Evolutionary conservation across 2,113 vertebrate species (phyloP), one percentile per base, ranked within the genome.

Genomic region (Rhinoderma darwinii): DNA sequence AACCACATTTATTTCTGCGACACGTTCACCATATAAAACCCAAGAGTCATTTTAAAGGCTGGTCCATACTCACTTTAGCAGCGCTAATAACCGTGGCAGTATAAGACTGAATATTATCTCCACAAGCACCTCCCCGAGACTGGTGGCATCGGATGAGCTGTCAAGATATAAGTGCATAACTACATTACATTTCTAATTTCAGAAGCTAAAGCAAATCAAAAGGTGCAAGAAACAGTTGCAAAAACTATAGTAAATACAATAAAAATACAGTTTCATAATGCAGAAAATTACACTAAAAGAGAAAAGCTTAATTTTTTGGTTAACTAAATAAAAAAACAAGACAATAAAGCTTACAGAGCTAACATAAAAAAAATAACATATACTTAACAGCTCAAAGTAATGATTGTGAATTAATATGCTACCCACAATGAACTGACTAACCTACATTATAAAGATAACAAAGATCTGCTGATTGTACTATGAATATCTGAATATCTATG

Each of bases 11-110:
- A 56, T 27, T 61, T 61, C 51, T 54, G 17, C 17, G 2, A 25
- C 22, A 56, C 20, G 20, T 14, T 35, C 66, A 35, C 14, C 32
- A 20, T 37, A 37, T 5, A 72, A 15, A 18, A 44, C 15, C 10
- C 22, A n/a, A 75, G 22, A n/a, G 43, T 5, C 18, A 74, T 74
- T 41, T 44, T 12, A 44, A 5, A n/a, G 0, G 10, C 3, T 74
- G 20, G 4, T 75, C 25, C 22, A 87, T 89, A 96, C 97, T 96
- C 93, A 99, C 97, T 97, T 99, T 99, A 89, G 98, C 98, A 89
- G 98, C 98, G 88, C 96, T 99, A 94, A 99, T 99, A 91, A 99
- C 98, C 66, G 98, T 99, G 88, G 98, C 98, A 41, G 98, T 98
- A 59, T 99, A 99, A 59, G 98, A 99, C 94, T 99, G 98, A 88